Evolutionary conservation across 2,888 invertebrate species (phyloP).

Genomic region (Anorthoa munda): DNA sequence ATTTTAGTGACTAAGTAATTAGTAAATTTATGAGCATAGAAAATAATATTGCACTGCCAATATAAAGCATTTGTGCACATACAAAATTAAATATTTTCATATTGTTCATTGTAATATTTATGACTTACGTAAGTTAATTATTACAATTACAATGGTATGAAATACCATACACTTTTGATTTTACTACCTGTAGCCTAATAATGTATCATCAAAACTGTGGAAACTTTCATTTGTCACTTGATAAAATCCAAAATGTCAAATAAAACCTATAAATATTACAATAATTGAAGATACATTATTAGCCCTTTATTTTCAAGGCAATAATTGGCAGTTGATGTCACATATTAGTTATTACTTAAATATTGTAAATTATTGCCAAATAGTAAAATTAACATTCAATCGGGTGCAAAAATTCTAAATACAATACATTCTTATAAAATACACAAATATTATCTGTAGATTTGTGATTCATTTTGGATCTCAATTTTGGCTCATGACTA

Average conservation of each 20-base stretch:
- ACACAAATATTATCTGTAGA: conserved; percentile 77
- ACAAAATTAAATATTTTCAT: conserved; percentile 59
- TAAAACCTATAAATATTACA: conserved; percentile 29
- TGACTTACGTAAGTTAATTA: conserved; percentile 61
- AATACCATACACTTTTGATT: conserved; percentile 57
- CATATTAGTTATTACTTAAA: conserved; percentile 62
- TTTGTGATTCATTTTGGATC: conserved; percentile 80
- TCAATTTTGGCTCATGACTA: conserved; percentile 79
- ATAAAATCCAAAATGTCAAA: conserved; percentile 49
- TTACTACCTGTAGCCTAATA: conserved; percentile 40
- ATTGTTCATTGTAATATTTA: conserved; percentile 64
- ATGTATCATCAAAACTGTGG: conserved; percentile 50
- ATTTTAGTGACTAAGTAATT: conserved; percentile 71
- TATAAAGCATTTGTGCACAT: conserved; percentile 72
- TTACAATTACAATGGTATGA: conserved; percentile 52
- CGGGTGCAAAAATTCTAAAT: conserved; percentile 81
- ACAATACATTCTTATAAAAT: conserved; percentile 79
- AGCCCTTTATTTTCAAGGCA: conserved; percentile 64
- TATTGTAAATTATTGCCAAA: conserved; percentile 73
- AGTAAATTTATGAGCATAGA: conserved; percentile 67
- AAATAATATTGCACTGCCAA: conserved; percentile 67
- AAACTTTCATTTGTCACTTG: conserved; percentile 41
- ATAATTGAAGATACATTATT: conserved; percentile 48
- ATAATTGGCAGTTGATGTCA: conserved; percentile 70
- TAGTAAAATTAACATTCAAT: conserved; percentile 71